A percentile compares a stretch with the other conserved stretches of the same genome.
phyloP scores from a whole-genome alignment of 2,888 invertebrate species.

The Lycaena phlaeas region DNA sequence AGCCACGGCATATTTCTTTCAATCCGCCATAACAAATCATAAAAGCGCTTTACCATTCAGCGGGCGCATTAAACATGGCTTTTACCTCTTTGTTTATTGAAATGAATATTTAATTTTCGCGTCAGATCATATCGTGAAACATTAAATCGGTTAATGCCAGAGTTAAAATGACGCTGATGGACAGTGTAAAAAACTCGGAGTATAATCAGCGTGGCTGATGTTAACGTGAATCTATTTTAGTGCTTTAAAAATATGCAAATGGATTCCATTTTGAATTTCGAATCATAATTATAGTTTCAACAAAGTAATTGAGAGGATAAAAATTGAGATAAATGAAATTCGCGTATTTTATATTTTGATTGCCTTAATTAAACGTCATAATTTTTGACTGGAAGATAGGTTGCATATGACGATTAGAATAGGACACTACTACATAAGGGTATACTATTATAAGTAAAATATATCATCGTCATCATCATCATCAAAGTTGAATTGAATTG shows the following conservation, averaged over 20 bases:
- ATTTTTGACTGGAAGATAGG: too few relatives aligned
- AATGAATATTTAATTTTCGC: slow-evolving; percentile 56
- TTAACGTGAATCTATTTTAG: slow-evolving; percentile 2
- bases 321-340: too few relatives aligned
- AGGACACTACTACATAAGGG: too few relatives aligned
- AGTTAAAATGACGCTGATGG: slow-evolving; percentile 23
- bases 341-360: too few relatives aligned
- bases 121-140: slow-evolving; percentile 28
- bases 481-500: too few relatives aligned
- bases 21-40: slow-evolving; percentile 26
- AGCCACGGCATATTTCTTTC: slow-evolving; percentile 14
- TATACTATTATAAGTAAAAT: too few relatives aligned
- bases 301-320: too few relatives aligned
- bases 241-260: slow-evolving; percentile 3
- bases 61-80: slow-evolving; percentile 38
- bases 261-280: slow-evolving; percentile 1
- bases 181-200: slow-evolving; percentile 18
- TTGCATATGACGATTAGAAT: too few relatives aligned
- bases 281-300: too few relatives aligned
- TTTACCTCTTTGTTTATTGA: slow-evolving; percentile 45
- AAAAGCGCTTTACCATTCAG: slow-evolving; percentile 24
- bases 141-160: slow-evolving; percentile 12
- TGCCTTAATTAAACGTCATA: too few relatives aligned
- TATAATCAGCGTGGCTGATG: slow-evolving; percentile 7
- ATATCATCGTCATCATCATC: too few relatives aligned